phyloP scores from a whole-genome alignment of 2,113 vertebrate genomes.

The Proteles cristata region DNA sequence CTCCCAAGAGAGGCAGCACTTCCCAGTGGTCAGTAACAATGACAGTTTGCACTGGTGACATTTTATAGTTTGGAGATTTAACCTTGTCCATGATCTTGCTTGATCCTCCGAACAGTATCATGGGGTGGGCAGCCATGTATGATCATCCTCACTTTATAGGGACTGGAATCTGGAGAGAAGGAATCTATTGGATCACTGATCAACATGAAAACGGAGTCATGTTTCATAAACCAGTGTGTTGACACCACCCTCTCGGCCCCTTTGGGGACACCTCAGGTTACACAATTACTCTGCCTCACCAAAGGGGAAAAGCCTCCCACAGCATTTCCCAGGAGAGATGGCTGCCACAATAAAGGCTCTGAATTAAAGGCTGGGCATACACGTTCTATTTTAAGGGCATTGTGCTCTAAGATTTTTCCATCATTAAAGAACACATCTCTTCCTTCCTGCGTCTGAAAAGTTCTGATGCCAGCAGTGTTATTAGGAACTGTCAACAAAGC shows the following conservation, averaged over 20 bases:
- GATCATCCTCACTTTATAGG: neutral
- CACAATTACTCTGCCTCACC: conserved; percentile 59
- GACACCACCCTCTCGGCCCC: conserved; percentile 29
- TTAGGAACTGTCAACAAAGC: conserved; percentile 43
- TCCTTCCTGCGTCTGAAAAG: conserved; percentile 72
- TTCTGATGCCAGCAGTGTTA: conserved; percentile 2
- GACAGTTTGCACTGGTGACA: neutral
- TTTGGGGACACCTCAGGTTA: conserved; percentile 45
- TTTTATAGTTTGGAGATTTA: neutral
- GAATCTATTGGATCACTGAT: neutral
- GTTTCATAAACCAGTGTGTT: conserved; percentile 1
- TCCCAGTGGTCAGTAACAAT: neutral
- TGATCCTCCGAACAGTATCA: neutral
- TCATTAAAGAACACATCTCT: conserved; percentile 68
- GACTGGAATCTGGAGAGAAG: neutral
- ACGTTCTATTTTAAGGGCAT: conserved; percentile 74
- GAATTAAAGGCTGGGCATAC: conserved; percentile 67
- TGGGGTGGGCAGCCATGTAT: neutral
- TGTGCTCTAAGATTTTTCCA: conserved; percentile 72
- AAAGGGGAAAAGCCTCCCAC: conserved; percentile 54
- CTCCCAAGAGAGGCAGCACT: neutral
- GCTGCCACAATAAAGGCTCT: conserved; percentile 66
- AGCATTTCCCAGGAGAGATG: conserved; percentile 62
- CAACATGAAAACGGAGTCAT: neutral
- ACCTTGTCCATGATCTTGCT: neutral